Percentiles rank a stretch among this genome's conserved stretches.
Conservation (phyloP, 2,113 vertebrate genomes). For the Athene noctua region DNA sequence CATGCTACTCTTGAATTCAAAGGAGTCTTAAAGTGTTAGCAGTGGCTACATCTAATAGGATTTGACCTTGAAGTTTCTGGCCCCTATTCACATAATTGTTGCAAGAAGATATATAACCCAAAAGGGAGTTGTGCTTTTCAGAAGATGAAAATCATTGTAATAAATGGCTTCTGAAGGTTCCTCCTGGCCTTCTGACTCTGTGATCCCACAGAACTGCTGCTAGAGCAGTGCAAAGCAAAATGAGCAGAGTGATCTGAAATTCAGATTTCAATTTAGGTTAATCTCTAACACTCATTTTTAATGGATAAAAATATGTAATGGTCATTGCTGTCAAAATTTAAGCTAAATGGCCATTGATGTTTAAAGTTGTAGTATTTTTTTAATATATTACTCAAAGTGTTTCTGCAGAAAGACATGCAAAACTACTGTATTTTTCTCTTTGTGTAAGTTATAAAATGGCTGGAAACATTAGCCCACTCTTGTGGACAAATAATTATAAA, state of each 20-base stretch:
- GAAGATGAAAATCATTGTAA: not conserved
- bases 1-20: constrained; percentile 3
- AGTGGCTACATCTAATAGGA: not conserved
- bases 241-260: not conserved
- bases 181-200: not conserved
- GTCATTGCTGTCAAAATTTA: not conserved
- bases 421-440: not conserved
- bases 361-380: not conserved
- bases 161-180: constrained; percentile 4
- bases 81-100: not conserved
- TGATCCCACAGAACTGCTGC: not conserved
- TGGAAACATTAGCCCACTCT: not conserved
- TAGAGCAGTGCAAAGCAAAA: not conserved
- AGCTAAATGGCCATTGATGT: not conserved
- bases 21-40: constrained; percentile 2
- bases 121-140: constrained; percentile 1
- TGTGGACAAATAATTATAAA: not conserved
- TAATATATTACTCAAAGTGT: not conserved
- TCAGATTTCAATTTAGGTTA: not conserved
- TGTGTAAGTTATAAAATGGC: not conserved
- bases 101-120: not conserved
- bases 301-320: not conserved
- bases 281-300: not conserved
- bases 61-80: constrained; percentile 17
- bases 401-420: not conserved